phyloP scores from a whole-genome alignment of 2,797 vertebrate genomes.

The Arctocebus calabarensis region DNA sequence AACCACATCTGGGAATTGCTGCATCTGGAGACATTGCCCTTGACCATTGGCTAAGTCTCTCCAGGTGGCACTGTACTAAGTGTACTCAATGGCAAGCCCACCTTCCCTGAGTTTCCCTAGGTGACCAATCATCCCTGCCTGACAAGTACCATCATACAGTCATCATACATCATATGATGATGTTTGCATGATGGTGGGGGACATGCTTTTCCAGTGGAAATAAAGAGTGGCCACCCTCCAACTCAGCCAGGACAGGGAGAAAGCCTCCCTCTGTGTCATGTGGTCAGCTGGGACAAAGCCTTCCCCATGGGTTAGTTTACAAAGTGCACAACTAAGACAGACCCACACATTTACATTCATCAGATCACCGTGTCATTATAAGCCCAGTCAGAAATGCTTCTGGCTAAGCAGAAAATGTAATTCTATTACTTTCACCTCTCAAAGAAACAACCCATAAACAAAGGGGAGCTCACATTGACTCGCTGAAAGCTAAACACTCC shows the following conservation, averaged over 20 bases:
- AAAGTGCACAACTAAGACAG: neutral
- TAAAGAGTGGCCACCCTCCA: neutral
- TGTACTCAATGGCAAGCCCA: neutral
- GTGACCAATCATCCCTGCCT: neutral
- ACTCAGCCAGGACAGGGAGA: neutral
- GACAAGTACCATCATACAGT: neutral
- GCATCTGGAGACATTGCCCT: neutral
- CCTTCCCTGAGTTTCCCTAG: neutral
- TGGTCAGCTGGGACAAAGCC: slow-evolving; percentile 60
- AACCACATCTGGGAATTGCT: neutral
- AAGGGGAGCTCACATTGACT: neutral
- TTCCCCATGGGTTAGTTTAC: neutral
- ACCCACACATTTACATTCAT: neutral
- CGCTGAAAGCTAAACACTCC: neutral
- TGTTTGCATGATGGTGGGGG: neutral
- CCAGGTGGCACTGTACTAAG: neutral
- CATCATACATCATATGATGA: neutral
- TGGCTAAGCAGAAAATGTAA: slow-evolving; percentile 40
- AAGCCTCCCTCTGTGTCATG: neutral
- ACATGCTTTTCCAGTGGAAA: slow-evolving; percentile 13
- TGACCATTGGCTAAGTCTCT: neutral
- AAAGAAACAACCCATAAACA: neutral
- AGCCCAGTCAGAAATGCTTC: slow-evolving; percentile 50
- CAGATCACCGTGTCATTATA: neutral
- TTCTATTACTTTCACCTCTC: neutral